These are phyloP conservation scores for Pseudomyrmex pallidus DNA, from an alignment of 1,140 invertebrate species.

Conservation along the genomic window DNA sequence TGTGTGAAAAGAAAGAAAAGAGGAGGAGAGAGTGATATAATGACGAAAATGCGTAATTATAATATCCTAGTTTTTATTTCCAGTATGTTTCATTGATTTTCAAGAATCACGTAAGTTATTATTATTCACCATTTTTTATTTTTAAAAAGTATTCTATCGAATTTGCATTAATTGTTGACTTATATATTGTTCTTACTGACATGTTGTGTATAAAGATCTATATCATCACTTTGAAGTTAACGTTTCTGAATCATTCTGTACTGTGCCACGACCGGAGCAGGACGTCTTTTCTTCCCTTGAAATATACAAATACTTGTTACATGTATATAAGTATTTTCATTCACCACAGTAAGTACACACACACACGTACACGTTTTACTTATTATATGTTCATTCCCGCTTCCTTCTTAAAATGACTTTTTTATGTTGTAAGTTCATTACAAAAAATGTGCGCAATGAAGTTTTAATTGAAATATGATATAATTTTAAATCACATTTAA, in stretches of 20 bases:
- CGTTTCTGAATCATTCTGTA: constrained; percentile 9
- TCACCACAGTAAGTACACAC: neutral
- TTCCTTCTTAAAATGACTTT: neutral
- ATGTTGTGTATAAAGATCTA: constrained; percentile 36
- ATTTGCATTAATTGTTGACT: too few species aligned
- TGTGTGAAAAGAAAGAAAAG: too few species aligned
- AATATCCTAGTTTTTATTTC: too few species aligned
- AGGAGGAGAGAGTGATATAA: too few species aligned
- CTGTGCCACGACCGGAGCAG: neutral
- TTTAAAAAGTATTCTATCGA: too few species aligned
- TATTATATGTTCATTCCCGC: neutral
- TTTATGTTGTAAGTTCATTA: neutral
- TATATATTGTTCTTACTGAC: constrained; percentile 42
- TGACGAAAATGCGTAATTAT: too few species aligned
- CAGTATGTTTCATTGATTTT: too few species aligned
- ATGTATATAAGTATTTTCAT: neutral
- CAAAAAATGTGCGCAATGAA: too few species aligned
- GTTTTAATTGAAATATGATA: too few species aligned
- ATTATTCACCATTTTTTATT: too few species aligned
- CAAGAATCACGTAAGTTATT: too few species aligned
- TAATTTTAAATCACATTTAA: too few species aligned
- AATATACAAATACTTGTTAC: neutral
- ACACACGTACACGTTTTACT: neutral
- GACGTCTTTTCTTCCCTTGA: neutral
- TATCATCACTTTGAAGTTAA: constrained; percentile 17